phyloP scores from a whole-genome alignment of 2,797 vertebrate species.

The Apodemus agrarius region DNA sequence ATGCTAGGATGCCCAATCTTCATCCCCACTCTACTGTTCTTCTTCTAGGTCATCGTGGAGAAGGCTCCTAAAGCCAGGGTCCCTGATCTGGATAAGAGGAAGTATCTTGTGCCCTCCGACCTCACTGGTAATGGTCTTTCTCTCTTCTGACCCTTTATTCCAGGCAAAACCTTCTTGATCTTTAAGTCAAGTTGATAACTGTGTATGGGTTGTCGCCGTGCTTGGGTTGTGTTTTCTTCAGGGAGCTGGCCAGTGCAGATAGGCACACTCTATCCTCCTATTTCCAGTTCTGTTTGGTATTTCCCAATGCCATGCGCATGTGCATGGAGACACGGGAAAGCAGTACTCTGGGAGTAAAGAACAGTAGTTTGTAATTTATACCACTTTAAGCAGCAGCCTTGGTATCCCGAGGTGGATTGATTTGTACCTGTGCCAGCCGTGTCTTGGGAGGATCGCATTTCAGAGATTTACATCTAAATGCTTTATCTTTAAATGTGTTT shows the following conservation, averaged over 20 bases:
- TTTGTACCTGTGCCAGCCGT: background rate
- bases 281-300: background rate
- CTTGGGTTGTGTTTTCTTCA: background rate
- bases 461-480: constrained; percentile 12
- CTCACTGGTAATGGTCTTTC: constrained; percentile 87
- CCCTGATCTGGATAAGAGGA: constrained; percentile 90
- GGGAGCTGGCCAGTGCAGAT: background rate
- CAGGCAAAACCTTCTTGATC: background rate
- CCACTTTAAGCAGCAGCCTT: background rate
- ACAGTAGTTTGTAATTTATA: background rate
- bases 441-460: background rate
- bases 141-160: background rate
- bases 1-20: background rate
- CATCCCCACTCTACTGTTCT: background rate
- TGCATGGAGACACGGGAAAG: too few relatives aligned
- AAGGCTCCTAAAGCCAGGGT: constrained; percentile 91
- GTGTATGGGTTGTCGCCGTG: background rate
- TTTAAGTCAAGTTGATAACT: background rate
- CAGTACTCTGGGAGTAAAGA: background rate
- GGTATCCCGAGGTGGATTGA: background rate
- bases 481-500: background rate
- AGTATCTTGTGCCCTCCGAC: constrained; percentile 91
- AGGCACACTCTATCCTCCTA: background rate
- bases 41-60: constrained; percentile 89
- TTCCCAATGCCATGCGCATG: background rate